Evolutionary conservation across 1,140 invertebrate genomes (phyloP).

Genomic region (Lanistes nyassanus): DNA sequence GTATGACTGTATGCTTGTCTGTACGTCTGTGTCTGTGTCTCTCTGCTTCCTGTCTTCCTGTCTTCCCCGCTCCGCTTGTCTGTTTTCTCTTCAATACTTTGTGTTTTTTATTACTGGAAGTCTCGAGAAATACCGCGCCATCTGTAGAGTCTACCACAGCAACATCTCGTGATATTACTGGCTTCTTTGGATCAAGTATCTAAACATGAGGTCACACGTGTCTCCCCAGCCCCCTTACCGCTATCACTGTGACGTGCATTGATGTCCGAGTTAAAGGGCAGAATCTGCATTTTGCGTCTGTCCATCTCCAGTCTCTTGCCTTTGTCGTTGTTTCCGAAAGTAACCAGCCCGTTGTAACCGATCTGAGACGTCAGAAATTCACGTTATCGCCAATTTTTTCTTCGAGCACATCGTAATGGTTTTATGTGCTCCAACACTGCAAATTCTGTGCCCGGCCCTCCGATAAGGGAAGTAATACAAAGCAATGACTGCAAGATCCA

Average conservation of each 20-base stretch:
- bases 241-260: neutral
- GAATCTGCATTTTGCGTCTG: neutral
- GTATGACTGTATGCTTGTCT: too few species aligned
- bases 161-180: neutral
- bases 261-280: constrained; percentile 1
- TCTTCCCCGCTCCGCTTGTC: too few species aligned
- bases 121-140: neutral
- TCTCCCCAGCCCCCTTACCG: neutral
- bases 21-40: too few species aligned
- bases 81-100: too few species aligned
- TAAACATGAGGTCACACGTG: neutral
- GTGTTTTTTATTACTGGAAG: neutral
- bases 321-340: constrained; percentile 5
- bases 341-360: constrained; percentile 5
- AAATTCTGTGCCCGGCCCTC: too few species aligned
- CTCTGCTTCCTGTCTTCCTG: too few species aligned
- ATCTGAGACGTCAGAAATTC: neutral
- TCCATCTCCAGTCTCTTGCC: constrained; percentile 1
- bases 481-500: too few species aligned
- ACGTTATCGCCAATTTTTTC: neutral
- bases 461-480: too few species aligned
- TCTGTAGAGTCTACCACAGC: neutral
- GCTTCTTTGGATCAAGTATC: too few species aligned
- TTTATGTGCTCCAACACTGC: too few species aligned
- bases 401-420: too few species aligned